phyloP scores from a whole-genome alignment of 2,888 invertebrate species.

The Dicyrtomina minuta region DNA sequence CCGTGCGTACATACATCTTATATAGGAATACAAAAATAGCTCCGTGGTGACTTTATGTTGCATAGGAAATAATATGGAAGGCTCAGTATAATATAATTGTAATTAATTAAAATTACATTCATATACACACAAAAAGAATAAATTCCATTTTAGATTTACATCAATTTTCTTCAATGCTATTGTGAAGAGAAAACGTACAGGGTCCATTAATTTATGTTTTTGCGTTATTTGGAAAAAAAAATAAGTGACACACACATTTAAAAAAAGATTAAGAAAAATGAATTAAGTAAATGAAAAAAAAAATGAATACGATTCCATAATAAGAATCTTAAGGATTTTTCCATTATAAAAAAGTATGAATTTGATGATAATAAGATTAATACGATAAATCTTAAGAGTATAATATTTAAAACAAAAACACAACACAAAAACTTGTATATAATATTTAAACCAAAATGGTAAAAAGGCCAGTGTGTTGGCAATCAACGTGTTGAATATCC shows the following conservation, averaged over 20 bases:
- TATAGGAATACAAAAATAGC: too few relatives aligned
- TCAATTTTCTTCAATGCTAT: slow-evolving; percentile 12
- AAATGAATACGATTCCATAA: slow-evolving; percentile 4
- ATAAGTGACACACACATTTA: not conserved
- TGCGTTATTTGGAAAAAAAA: slow-evolving; percentile 27
- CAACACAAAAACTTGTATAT: not conserved
- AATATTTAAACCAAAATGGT: not conserved
- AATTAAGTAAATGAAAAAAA: not conserved
- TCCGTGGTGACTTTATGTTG: too few relatives aligned
- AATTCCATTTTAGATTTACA: not conserved
- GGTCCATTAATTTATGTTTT: slow-evolving; percentile 45
- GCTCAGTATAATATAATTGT: too few relatives aligned
- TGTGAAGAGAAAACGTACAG: slow-evolving; percentile 39
- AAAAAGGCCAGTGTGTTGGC: slow-evolving; percentile 32
- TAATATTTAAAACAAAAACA: slow-evolving; percentile 10
- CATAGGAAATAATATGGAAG: too few relatives aligned
- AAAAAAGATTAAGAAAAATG: not conserved
- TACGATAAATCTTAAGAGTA: slow-evolving; percentile 14
- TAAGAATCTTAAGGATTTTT: slow-evolving; percentile 8
- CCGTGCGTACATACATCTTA: too few relatives aligned
- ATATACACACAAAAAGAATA: too few relatives aligned
- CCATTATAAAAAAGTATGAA: not conserved
- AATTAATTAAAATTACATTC: too few relatives aligned
- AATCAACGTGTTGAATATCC: slow-evolving; percentile 41
- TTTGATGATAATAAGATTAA: slow-evolving; percentile 3